Base-by-base conservation (phyloP, 2,797 vertebrate species). In the Notolabrus celidotus region DNA sequence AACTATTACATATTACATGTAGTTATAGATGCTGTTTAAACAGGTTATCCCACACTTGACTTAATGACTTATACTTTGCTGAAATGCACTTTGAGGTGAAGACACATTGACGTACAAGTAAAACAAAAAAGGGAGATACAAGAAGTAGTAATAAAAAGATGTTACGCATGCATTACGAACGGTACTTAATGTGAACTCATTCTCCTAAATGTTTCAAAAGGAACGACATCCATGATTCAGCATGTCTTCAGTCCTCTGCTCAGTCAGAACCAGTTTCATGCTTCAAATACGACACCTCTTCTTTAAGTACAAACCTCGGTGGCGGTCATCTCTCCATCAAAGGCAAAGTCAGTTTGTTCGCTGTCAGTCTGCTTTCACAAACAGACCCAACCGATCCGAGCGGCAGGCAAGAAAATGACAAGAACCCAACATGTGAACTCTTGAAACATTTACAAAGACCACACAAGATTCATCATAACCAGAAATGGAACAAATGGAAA, bases 271-370 rank as follows among this genome's bases (percentile, higher is more conserved):
- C 55, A 46, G 15, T 22, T 43, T 62, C 71, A 77, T 71, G 66
- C 58, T 17, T 67, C 70, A 62, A 47, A 61, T 20, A 38, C 8
- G 7, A 54, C 5, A 6, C 23, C 10, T 17, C 27, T 53, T 43
- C n/a, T 38, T 6, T 3, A 74, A 77, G 67, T 93, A 96, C 93
- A 93, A 94, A 99, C 97, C 97, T 99, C 98, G 0, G 97, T 97
- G 86, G 95, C 95, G 0, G 97, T 97, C 78, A 97, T 96, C 84
- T 99, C 97, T 72, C 95, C 97, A 27, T 99, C 97, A 60, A 96
- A 97, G 2, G 96, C 96, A 41, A 96, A 98, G 83, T 99, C 96
- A 10, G 96, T 97, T 87, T 95, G 96, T 83, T 99, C 98, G 81
- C 97, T 99, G 96, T 99, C 98, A 6, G 97, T 98, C 97, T 99